Evolutionary conservation across 2,113 vertebrate genomes (phyloP).

Genomic region (Murina feae): DNA sequence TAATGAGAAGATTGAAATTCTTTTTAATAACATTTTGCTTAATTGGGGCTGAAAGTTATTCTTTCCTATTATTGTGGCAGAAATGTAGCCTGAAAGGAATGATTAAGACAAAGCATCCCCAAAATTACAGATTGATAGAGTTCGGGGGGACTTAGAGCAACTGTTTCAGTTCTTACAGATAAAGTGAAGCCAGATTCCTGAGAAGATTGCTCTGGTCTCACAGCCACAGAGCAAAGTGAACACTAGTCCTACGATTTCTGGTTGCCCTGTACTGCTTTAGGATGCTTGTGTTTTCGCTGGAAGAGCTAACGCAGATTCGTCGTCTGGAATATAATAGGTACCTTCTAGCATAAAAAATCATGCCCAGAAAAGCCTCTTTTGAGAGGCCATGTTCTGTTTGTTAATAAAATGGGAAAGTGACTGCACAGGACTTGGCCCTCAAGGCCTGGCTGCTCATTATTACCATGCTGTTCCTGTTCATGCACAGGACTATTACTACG

Average conservation of each 20-base stretch:
- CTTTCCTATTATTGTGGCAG: not conserved
- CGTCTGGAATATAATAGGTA: not conserved
- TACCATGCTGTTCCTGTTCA: not conserved
- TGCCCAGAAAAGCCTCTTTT: not conserved
- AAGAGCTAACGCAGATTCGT: not conserved
- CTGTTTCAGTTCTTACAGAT: not conserved
- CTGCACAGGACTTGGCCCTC: not conserved
- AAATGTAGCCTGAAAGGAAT: not conserved
- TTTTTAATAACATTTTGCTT: not conserved
- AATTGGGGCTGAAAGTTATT: not conserved
- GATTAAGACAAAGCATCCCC: not conserved
- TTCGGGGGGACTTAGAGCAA: not conserved
- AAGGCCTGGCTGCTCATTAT: not conserved
- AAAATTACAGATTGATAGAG: not conserved
- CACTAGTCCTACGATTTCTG: fast-evolving
- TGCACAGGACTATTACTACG: not conserved
- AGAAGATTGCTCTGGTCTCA: not conserved
- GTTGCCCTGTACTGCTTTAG: not conserved
- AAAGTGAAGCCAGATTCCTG: not conserved
- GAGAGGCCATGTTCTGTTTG: not conserved
- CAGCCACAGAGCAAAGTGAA: not conserved
- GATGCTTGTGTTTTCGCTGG: not conserved
- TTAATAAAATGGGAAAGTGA: not conserved
- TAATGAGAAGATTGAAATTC: not conserved
- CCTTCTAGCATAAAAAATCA: not conserved